Evolutionary conservation across 2,888 invertebrate genomes (phyloP), one percentile per base, ranked within the genome.

Genomic region (Barypeithes pellucidus): DNA sequence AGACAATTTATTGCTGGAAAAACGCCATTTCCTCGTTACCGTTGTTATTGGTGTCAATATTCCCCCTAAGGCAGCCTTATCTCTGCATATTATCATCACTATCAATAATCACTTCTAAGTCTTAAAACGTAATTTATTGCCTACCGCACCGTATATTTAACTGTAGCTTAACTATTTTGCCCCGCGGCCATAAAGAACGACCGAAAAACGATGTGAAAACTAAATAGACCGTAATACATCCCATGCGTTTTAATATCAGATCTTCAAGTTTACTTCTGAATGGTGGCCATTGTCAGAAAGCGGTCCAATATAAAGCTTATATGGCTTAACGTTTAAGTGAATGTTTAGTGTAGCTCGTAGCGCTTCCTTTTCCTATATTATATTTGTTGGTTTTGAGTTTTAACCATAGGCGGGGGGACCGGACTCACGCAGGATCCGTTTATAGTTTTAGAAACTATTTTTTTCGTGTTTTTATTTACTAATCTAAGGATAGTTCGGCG

Each of bases 221-320:
- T 57, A 73, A 68, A 73, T 63, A 67, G 67, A 62, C 67, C 67
- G 57, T 72, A 52, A 61, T 72, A 67, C 45, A 47, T 29, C n/a
- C 43, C 16, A 62, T 43, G 43, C 47, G 20, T 63, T 68, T 68
- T 73, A 63, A 63, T 73, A 73, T 73, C 73, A 68, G 65, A 73
- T 68, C 57, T 68, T 73, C 69, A 52, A 73, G 73, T 69, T 63
- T 14, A 59, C 59, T 73, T 63, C 68, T 73, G 68, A 73, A 73
- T 68, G 59, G 68, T 59, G 63, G 57, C 59, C 65, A 73, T 73
- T 73, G 73, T 73, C 73, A 47, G 63, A 67, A 45, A 59, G 68
- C 57, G 50, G 59, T 24, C 22, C 59, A 60, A 71, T 65, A 65
- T 65, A 65, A 71, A 68, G 68, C 60, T 52, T 60, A 68, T 60